phyloP scores from a whole-genome alignment of 2,113 vertebrate species.

The Poicephalus meyeri region DNA sequence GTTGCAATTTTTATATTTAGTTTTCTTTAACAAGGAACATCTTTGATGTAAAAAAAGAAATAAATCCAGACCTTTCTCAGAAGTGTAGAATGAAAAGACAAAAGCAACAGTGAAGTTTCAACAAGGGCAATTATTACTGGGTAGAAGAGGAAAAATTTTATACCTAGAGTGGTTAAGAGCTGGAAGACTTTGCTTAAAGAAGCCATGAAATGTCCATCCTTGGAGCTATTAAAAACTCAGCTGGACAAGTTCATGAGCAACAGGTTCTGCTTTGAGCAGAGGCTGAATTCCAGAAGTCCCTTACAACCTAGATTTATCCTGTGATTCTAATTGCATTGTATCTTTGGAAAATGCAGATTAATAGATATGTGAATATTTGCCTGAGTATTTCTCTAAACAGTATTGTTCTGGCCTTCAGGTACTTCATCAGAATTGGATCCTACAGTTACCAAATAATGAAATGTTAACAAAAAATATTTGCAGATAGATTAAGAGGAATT shows the following conservation, averaged over 20 bases:
- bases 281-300: background rate
- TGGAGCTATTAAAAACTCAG: background rate
- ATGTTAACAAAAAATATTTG: background rate
- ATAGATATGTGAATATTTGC: background rate
- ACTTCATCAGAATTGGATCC: background rate
- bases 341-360: background rate
- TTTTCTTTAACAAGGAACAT: background rate
- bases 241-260: background rate
- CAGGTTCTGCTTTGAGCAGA: background rate
- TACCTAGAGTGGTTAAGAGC: background rate
- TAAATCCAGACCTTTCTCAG: background rate
- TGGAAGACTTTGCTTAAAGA: background rate
- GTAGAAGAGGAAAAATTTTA: background rate
- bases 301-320: background rate
- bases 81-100: background rate
- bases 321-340: background rate
- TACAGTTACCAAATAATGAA: background rate
- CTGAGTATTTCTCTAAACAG: background rate
- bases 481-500: background rate
- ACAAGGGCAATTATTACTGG: background rate
- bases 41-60: background rate
- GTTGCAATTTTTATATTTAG: background rate
- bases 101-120: background rate
- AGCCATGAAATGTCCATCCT: background rate
- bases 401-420: background rate